phyloP scores from a whole-genome alignment of 1,140 invertebrate species.

The Trichonephila inaurata region DNA sequence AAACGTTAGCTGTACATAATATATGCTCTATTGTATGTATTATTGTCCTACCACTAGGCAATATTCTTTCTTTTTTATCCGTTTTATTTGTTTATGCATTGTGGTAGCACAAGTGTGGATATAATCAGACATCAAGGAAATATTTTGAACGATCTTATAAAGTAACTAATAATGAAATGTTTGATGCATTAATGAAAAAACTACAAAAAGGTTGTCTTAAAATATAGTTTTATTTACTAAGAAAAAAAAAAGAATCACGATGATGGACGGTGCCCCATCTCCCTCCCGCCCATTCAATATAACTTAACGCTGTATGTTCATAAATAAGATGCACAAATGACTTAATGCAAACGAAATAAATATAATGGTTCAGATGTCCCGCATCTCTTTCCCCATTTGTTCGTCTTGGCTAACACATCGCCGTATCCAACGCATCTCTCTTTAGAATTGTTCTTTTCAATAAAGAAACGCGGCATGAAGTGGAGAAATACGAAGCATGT shows the following conservation, averaged over 20 bases:
- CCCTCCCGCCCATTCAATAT: not conserved
- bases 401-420: not conserved
- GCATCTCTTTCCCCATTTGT: constrained; percentile 29
- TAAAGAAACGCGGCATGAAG: not conserved
- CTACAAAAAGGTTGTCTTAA: not conserved
- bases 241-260: not conserved
- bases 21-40: no score
- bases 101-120: not conserved
- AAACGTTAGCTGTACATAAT: no score
- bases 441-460: not conserved
- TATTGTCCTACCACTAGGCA: no score
- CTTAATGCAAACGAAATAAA: constrained; percentile 20
- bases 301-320: constrained; percentile 1
- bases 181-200: not conserved
- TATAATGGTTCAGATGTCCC: not conserved
- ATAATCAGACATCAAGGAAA: not conserved
- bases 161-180: no score
- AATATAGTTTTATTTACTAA: not conserved
- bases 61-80: not conserved
- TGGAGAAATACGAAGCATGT: no score
- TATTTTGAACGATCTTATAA: no score
- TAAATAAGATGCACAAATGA: constrained; percentile 68
- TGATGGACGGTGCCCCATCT: not conserved
- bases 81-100: not conserved
- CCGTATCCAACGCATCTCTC: not conserved